Conservation (phyloP, 2,888 invertebrate genomes). For the Drosophila prolongata region DNA sequence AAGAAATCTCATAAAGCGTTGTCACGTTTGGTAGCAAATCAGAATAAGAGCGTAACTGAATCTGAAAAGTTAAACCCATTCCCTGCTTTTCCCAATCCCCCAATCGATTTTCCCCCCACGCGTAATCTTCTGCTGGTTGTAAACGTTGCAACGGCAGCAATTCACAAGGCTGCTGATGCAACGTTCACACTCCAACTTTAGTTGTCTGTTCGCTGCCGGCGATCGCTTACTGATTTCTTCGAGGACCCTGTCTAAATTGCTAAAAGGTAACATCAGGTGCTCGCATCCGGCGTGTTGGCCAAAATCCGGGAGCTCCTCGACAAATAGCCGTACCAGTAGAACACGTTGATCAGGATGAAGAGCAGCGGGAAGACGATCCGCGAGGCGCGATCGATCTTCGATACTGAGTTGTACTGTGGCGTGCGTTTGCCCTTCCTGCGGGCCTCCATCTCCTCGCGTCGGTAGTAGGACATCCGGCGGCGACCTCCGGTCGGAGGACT, state of each 20-base stretch:
- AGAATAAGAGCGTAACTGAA: constrained; percentile 70
- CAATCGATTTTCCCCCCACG: neutral
- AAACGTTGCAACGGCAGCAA: neutral
- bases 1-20: constrained; percentile 79
- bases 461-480: constrained; percentile 81
- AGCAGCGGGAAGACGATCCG: constrained; percentile 91
- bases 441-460: constrained; percentile 82
- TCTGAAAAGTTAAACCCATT: constrained; percentile 35
- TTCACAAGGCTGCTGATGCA: neutral
- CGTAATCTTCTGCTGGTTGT: neutral
- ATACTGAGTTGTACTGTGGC: constrained; percentile 91
- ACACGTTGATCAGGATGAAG: constrained; percentile 90
- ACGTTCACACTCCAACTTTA: neutral
- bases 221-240: constrained; percentile 72
- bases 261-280: constrained; percentile 84
- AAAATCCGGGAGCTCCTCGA: constrained; percentile 86
- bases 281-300: constrained; percentile 73
- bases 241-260: constrained; percentile 83
- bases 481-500: constrained; percentile 59
- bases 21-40: constrained; percentile 64
- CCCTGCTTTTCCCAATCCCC: constrained; percentile 11
- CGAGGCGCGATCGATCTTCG: constrained; percentile 91
- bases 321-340: constrained; percentile 92
- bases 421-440: constrained; percentile 84
- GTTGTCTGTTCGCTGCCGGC: constrained; percentile 30